Evolutionary conservation across 2,888 invertebrate species (phyloP).

Genomic region (Asteroscopus sphinx): DNA sequence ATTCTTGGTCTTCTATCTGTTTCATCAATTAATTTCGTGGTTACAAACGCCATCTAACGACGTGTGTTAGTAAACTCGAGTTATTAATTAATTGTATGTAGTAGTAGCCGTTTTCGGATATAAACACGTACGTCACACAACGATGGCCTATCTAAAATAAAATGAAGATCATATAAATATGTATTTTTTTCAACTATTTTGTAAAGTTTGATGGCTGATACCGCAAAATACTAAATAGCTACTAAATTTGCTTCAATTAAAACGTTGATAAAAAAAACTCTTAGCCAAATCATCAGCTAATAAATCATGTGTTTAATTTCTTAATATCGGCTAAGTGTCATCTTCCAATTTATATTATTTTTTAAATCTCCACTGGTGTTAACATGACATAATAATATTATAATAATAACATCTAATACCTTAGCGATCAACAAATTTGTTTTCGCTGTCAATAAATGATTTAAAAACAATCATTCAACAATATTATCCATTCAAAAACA

Average conservation of each 20-base stretch:
- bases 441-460: constrained; percentile 37
- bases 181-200: no score
- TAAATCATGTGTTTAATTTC: constrained; percentile 16
- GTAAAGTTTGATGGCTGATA: no score
- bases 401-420: constrained; percentile 28
- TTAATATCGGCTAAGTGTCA: constrained; percentile 5
- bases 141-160: no score
- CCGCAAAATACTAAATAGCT: no score
- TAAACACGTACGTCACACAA: no score
- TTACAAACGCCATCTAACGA: constrained; percentile 20
- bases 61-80: background rate
- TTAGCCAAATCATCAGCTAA: background rate
- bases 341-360: constrained; percentile 12
- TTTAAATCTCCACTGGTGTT: constrained; percentile 25
- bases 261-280: background rate
- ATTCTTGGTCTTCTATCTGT: background rate
- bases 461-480: constrained; percentile 49
- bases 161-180: no score
- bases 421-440: constrained; percentile 25
- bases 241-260: background rate
- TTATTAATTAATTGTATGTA: no score
- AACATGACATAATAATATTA: constrained; percentile 25
- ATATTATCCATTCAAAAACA: constrained; percentile 54
- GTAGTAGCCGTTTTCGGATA: no score
- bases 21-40: background rate